Evolutionary conservation across 2,797 vertebrate species (phyloP).

Genomic region (Holocentrus rufus): DNA sequence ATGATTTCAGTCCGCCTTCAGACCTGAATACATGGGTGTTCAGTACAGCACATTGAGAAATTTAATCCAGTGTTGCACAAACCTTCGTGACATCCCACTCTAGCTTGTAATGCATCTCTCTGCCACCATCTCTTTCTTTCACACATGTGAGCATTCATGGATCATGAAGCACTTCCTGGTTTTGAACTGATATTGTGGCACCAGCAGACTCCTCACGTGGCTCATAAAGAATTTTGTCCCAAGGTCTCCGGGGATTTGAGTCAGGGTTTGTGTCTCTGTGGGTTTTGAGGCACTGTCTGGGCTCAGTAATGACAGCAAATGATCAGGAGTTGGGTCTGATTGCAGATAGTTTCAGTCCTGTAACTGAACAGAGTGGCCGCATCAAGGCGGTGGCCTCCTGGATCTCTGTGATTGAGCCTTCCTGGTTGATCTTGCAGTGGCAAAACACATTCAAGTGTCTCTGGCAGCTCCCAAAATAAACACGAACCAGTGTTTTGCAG

Average conservation of each 20-base stretch:
- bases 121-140: no score
- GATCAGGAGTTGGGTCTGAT: not conserved
- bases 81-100: not conserved
- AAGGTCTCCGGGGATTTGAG: not conserved
- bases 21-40: not conserved
- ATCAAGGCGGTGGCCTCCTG: not conserved
- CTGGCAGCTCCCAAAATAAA: not conserved
- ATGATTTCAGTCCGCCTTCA: constrained; percentile 11
- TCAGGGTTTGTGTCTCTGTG: not conserved
- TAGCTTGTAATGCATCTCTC: not conserved
- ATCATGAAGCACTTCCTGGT: constrained; percentile 3
- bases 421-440: not conserved
- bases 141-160: not conserved
- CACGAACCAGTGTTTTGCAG: not conserved
- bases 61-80: not conserved
- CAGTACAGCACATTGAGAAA: not conserved
- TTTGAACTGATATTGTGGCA: not conserved
- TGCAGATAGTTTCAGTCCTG: constrained; percentile 6
- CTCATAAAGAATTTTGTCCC: not conserved
- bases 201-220: no score
- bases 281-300: not conserved
- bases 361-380: not conserved
- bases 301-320: not conserved
- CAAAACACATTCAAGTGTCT: not conserved
- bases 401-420: not conserved